phyloP scores from a whole-genome alignment of 2,113 vertebrate genomes.

The zebrafish (Danio rerio) region DNA sequence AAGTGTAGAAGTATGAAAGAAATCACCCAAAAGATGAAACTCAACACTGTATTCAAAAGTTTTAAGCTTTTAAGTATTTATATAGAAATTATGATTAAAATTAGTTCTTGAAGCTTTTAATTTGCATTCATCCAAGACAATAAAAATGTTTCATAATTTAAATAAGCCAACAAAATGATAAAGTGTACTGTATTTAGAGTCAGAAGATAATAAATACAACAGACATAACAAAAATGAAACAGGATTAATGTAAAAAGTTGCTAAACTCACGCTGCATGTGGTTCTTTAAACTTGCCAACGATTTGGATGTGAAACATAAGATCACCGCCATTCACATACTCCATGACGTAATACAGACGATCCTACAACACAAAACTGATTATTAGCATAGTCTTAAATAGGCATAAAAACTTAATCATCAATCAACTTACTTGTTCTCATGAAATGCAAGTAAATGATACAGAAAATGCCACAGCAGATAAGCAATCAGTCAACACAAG shows the following conservation, averaged over 20 bases:
- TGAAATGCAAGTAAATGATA: neutral
- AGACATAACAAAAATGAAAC: too few relatives aligned
- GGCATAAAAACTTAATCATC: neutral
- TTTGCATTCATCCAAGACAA: too few relatives aligned
- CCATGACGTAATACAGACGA: slow-evolving; percentile 93
- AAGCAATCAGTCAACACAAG: neutral
- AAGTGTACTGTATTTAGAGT: too few relatives aligned
- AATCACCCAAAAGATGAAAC: too few relatives aligned
- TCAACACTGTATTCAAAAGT: too few relatives aligned
- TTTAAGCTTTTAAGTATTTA: too few relatives aligned
- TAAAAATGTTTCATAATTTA: too few relatives aligned
- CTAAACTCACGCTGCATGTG: slow-evolving; percentile 87
- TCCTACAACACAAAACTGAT: slow-evolving; percentile 73
- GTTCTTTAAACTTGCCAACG: slow-evolving; percentile 92
- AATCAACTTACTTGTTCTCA: slow-evolving; percentile 10
- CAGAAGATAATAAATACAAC: too few relatives aligned
- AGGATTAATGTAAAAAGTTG: neutral
- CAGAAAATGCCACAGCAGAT: slow-evolving; percentile 1
- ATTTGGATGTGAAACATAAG: slow-evolving; percentile 96
- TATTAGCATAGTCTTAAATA: neutral
- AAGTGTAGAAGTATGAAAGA: too few relatives aligned
- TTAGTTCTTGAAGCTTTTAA: too few relatives aligned
- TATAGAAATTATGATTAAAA: too few relatives aligned
- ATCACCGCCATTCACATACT: slow-evolving; percentile 92
- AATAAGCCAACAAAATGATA: too few relatives aligned